Evolutionary conservation across 2,797 vertebrate species (phyloP), one percentile per base, ranked within the genome.

Genomic region (Enteromius thamalakanensis): DNA sequence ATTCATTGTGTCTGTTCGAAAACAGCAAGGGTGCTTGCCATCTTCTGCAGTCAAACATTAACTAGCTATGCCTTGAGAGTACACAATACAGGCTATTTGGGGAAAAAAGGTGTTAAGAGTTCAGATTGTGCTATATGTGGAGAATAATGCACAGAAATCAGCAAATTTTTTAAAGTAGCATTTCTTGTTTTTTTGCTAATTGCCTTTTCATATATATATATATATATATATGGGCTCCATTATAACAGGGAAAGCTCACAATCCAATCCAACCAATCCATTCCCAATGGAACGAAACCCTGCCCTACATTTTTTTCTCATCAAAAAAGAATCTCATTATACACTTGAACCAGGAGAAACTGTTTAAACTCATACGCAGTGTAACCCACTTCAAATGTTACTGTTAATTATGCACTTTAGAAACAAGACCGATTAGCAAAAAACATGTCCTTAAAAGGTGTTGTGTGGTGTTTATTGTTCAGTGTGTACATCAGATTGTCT

Each of bases 391-490:
- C 14, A 40, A 32, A 81, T 74, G 21, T 26, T 74, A 64, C 45
- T 53, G 32, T 51, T 77, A 70, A 83, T 70, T 83, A 47, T 17
- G 21, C 11, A 40, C 74, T 60, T 78, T 60, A 69, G 14, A 65
- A 83, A 70, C 21, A 58, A 55, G 62, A 51, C 4, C 49, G 81
- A 77, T 70, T 49, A 58, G 64, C 40, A 70, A 32, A 78, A 75
- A 77, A 49, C 65, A 60, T 70, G 55, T 62, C 81, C 65, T 83
- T 83, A 83, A 78, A 83, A 78, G 64, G 81, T 26, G 40, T 60
- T 49, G 45, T 81, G 53, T 74, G 45, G 29, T 82, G 72, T 76
- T 78, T 85, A 75, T 75, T 68, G 62, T 69, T 60, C 21, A 65
- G 84, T 76, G 71, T 76, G 79, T 85, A 68, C 70, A 19, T 72